Evolutionary conservation across 2,113 vertebrate genomes (phyloP).

Genomic region (Indicator indicator): DNA sequence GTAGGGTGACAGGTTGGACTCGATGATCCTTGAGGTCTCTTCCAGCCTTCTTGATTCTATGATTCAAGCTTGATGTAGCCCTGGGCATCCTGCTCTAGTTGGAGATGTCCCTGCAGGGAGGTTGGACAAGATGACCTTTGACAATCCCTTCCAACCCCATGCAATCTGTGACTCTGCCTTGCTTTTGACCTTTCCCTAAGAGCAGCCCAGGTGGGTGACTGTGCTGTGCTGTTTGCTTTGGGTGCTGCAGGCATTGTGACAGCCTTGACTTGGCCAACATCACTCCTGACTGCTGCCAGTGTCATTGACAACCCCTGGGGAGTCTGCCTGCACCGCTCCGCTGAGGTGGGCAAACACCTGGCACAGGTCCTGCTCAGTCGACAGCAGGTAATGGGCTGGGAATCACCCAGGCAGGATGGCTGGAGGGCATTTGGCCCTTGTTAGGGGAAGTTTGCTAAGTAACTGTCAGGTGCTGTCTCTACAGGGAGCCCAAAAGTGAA

Average conservation of each 20-base stretch:
- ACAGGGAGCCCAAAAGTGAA: neutral
- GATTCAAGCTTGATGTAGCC: too few relatives aligned
- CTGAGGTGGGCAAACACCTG: constrained; percentile 94
- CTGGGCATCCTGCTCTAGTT: too few relatives aligned
- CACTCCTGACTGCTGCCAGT: constrained; percentile 86
- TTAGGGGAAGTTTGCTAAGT: neutral
- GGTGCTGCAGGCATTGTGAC: constrained; percentile 86
- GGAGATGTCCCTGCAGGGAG: too few relatives aligned
- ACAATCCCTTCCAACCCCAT: too few relatives aligned
- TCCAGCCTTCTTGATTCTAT: too few relatives aligned
- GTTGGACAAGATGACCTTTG: too few relatives aligned
- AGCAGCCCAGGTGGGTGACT: neutral
- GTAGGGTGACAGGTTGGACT: too few relatives aligned
- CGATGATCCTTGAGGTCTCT: too few relatives aligned
- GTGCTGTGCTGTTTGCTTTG: neutral
- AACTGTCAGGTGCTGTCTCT: neutral
- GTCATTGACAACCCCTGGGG: constrained; percentile 98
- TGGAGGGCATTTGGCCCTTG: neutral
- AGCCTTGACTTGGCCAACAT: constrained; percentile 91
- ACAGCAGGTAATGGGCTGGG: constrained; percentile 84
- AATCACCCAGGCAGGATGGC: neutral
- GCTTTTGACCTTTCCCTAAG: neutral
- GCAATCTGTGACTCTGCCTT: neutral
- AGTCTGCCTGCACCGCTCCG: constrained; percentile 92
- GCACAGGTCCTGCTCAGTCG: constrained; percentile 89